A percentile compares a stretch with the other conserved stretches of the same genome.
These are phyloP conservation scores for Limonius californicus DNA, from an alignment of 1,140 invertebrate genomes.

Conservation along the genomic window DNA sequence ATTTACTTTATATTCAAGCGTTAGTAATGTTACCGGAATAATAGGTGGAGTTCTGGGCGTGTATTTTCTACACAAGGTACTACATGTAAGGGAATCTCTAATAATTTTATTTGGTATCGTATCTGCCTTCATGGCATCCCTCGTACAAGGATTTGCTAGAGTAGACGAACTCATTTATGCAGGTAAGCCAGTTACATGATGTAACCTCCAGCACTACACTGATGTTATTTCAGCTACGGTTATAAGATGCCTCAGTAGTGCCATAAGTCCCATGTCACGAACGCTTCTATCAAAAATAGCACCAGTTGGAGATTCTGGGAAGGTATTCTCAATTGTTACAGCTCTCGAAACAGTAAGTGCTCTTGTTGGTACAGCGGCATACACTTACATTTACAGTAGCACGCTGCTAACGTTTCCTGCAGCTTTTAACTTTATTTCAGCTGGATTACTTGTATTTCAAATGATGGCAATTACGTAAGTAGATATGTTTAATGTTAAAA, in stretches of 20 bases:
- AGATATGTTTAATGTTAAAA: no score
- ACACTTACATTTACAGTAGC: constrained; percentile 57
- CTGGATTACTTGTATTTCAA: no score
- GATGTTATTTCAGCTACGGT: constrained; percentile 48
- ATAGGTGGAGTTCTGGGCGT: constrained; percentile 53
- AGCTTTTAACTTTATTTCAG: no score
- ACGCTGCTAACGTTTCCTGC: constrained; percentile 44
- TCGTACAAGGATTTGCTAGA: constrained; percentile 53
- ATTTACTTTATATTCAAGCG: constrained; percentile 55
- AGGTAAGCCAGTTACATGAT: no score
- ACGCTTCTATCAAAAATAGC: constrained; percentile 64
- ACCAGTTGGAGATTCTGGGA: constrained; percentile 61
- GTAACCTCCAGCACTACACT: no score
- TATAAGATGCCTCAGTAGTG: constrained; percentile 53
- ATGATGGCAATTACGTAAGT: no score
- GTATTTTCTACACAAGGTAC: constrained; percentile 50
- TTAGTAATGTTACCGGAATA: constrained; percentile 48
- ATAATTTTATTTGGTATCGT: constrained; percentile 45
- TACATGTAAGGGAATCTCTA: constrained; percentile 47
- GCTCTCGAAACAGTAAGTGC: constrained; percentile 57
- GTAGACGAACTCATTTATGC: constrained; percentile 66
- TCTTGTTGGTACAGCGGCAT: constrained; percentile 56
- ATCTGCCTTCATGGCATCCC: constrained; percentile 47
- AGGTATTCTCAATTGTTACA: constrained; percentile 41
- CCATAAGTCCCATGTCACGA: constrained; percentile 59